These are phyloP conservation scores for Cossypha heuglini DNA, from an alignment of 2,797 vertebrate species.

Conservation along the genomic window DNA sequence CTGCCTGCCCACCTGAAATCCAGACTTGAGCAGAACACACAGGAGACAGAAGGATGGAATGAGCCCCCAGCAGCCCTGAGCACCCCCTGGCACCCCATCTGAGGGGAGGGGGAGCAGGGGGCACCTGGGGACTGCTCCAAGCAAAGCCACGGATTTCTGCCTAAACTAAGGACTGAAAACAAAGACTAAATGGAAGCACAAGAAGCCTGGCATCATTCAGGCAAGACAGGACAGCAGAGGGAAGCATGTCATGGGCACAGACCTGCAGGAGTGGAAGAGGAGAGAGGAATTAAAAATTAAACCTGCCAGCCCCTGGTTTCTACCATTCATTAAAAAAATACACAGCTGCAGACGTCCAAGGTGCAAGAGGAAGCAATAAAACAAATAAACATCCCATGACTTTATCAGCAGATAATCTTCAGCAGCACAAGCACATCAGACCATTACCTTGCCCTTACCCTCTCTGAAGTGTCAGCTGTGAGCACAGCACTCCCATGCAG, in stretches of 20 bases:
- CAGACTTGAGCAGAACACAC: background rate
- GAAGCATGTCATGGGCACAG: background rate
- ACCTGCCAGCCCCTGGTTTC: background rate
- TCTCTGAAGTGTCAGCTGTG: background rate
- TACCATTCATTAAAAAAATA: background rate
- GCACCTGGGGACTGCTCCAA: rapidly evolving
- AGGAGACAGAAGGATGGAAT: background rate
- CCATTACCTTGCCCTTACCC: background rate
- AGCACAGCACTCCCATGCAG: rapidly evolving
- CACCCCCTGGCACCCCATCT: rapidly evolving
- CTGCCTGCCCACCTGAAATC: background rate
- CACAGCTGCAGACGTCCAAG: background rate
- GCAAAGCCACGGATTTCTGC: background rate
- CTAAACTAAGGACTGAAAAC: background rate
- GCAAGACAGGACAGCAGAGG: background rate
- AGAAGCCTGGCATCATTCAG: background rate
- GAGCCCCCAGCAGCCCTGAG: background rate
- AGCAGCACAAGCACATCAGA: background rate
- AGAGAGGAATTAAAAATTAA: background rate
- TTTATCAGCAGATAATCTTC: background rate
- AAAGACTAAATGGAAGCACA: background rate
- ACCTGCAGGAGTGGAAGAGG: background rate
- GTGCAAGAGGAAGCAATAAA: background rate
- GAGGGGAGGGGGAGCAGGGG: background rate
- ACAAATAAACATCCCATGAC: background rate